A percentile compares a stretch with the other conserved stretches of the same genome.
Conservation (phyloP, 2,888 invertebrate species). For the Drosophila conformis region DNA sequence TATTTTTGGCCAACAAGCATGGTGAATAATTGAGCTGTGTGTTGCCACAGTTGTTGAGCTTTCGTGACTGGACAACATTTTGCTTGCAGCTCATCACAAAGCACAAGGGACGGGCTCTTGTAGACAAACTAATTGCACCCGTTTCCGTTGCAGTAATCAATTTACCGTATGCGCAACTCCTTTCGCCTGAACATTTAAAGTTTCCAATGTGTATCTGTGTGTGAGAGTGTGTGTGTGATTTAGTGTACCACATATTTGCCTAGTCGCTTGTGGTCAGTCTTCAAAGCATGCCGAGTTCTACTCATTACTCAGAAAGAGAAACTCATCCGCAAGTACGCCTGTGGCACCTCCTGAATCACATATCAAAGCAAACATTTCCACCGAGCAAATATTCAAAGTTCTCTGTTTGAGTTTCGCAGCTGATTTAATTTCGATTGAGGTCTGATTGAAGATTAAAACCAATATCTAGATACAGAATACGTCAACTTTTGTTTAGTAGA, state of each 20-base stretch:
- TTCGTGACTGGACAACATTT: slow-evolving; percentile 52
- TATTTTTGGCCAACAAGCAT: slow-evolving; percentile 13
- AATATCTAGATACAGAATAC: background rate
- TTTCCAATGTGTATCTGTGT: background rate
- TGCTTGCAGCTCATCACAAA: background rate
- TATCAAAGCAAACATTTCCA: slow-evolving; percentile 37
- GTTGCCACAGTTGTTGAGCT: slow-evolving; percentile 2
- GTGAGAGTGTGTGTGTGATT: background rate
- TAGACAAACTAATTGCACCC: slow-evolving; percentile 47
- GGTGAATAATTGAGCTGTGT: slow-evolving; percentile 31
- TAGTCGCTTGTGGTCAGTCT: slow-evolving; percentile 23
- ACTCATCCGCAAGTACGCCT: slow-evolving; percentile 35
- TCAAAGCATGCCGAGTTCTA: background rate
- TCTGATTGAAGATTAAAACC: background rate
- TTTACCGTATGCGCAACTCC: slow-evolving; percentile 46
- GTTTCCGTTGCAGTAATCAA: slow-evolving; percentile 57
- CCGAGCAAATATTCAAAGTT: slow-evolving; percentile 32
- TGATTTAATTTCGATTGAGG: slow-evolving; percentile 6
- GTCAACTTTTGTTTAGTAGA: slow-evolving; percentile 4
- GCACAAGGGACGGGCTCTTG: background rate
- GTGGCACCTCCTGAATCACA: slow-evolving; percentile 30
- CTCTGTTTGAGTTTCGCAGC: slow-evolving; percentile 20
- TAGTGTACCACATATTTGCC: slow-evolving; percentile 15
- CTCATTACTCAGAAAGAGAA: background rate
- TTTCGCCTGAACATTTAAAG: slow-evolving; percentile 30